These are phyloP conservation scores for Siphlonurus alternatus DNA, from an alignment of 2,888 invertebrate species.

Conservation along the genomic window DNA sequence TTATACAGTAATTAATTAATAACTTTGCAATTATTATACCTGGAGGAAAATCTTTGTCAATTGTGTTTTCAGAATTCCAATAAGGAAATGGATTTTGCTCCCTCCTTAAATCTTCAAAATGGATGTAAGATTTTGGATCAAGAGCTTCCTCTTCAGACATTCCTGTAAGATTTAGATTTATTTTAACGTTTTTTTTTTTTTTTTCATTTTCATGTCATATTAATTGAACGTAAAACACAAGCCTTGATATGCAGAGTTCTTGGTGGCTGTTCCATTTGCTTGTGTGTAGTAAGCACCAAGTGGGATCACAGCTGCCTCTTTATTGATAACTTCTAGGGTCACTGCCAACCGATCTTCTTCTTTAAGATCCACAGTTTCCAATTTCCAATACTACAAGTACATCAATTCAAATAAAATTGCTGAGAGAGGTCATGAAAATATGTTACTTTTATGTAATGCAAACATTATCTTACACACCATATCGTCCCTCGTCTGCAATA, in stretches of 20 bases:
- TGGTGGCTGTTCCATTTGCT: conserved; percentile 50
- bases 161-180: conserved; percentile 18
- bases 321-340: conserved; percentile 48
- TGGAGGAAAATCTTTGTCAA: conserved; percentile 61
- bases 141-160: conserved; percentile 38
- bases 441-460: too few species aligned
- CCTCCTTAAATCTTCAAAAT: conserved; percentile 50
- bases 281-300: conserved; percentile 59
- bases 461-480: too few species aligned
- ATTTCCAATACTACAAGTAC: neutral
- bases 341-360: conserved; percentile 66
- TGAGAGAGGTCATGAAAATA: too few species aligned
- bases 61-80: conserved; percentile 68
- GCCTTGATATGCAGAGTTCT: conserved; percentile 41
- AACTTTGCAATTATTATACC: conserved; percentile 25
- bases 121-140: conserved; percentile 55
- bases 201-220: conserved; percentile 7
- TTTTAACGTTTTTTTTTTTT: neutral
- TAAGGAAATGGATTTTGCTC: conserved; percentile 59
- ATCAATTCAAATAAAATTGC: too few species aligned
- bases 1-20: too few species aligned
- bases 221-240: too few species aligned
- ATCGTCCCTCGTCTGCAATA: too few species aligned
- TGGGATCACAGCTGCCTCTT: conserved; percentile 61
- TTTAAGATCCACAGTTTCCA: conserved; percentile 30